A percentile compares a stretch with the other conserved stretches of the same genome.
phyloP scores from a whole-genome alignment of 2,888 invertebrate species.

The Pachydiplax longipennis region DNA sequence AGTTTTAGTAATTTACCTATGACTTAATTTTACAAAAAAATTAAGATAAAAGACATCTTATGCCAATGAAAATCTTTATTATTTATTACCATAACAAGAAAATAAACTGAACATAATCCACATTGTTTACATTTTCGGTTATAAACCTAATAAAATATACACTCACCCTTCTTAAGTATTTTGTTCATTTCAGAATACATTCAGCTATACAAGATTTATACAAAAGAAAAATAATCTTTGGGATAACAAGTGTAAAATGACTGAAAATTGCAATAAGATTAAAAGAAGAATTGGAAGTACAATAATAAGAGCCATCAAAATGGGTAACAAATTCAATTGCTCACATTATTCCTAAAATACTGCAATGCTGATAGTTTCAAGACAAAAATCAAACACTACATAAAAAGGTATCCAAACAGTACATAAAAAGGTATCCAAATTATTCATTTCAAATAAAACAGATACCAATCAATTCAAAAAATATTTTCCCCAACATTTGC shows the following conservation, averaged over 20 bases:
- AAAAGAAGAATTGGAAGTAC: neutral
- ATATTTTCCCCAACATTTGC: neutral
- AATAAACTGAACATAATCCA: neutral
- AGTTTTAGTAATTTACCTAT: no score
- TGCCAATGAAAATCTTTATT: neutral
- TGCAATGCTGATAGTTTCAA: neutral
- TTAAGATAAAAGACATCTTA: neutral
- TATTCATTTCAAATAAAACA: neutral
- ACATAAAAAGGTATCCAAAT: neutral
- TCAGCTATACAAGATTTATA: constrained; percentile 39
- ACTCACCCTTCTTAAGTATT: constrained; percentile 39
- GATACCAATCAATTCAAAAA: neutral
- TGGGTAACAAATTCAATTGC: neutral
- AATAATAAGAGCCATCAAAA: neutral
- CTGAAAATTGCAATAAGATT: constrained; percentile 1
- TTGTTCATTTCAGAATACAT: constrained; percentile 38
- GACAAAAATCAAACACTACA: neutral
- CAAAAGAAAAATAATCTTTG: constrained; percentile 45
- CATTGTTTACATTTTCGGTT: constrained; percentile 25
- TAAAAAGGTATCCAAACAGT: neutral
- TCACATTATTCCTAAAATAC: constrained; percentile 12
- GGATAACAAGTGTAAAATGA: constrained; percentile 35
- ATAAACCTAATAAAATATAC: constrained; percentile 39
- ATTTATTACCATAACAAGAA: constrained; percentile 34
- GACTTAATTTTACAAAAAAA: no score